Base-by-base conservation (phyloP, 2,113 vertebrate genomes). In the Lontra canadensis region DNA sequence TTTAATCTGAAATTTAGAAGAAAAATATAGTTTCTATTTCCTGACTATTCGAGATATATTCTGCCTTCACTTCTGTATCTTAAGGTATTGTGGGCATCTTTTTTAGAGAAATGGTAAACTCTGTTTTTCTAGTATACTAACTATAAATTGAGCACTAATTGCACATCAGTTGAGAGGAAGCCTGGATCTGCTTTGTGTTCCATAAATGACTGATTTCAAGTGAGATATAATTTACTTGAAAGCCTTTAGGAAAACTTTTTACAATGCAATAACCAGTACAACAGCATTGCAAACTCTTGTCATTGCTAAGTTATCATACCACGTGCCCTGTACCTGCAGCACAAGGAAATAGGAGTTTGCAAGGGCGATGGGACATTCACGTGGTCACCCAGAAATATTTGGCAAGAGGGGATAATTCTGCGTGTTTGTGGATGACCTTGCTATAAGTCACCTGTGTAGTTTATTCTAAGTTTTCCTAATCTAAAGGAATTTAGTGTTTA, bases 381-480 rank as follows among this genome's bases (percentile, higher is more conserved):
- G 0, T 91, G 78, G 67, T 15, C 25, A 21, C 61, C 80, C 57
- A 71, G 52, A 61, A 88, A 88, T 80, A 49, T 21, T 82, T 94
- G 55, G 2, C n/a, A 52, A 81, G 29, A 44, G 52, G 47, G 47
- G n/a, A 15, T 36, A 39, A 23, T 88, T 76, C 26, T 80, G 6
- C 10, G 18, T 52, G 2, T 17, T 6, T 42, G 26, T 25, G 18
- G 29, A 67, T 42, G 71, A 90, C 17, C 79, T 65, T 85, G 49
- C n/a, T 39, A 23, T 34, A 81, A 94, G 78, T 55, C 42, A 44
- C 17, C 8, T 65, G 7, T 67, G 88, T 96, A 21, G 9, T 96
- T 80, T 92, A 67, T 76, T 88, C 55, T 84, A 80, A 4, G 44
- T 65, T 94, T 97, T 79, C 55, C 92, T 83, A 87, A 63, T 47